Conservation (phyloP, 1,140 invertebrate species). For the Hesperophylax magnus region DNA sequence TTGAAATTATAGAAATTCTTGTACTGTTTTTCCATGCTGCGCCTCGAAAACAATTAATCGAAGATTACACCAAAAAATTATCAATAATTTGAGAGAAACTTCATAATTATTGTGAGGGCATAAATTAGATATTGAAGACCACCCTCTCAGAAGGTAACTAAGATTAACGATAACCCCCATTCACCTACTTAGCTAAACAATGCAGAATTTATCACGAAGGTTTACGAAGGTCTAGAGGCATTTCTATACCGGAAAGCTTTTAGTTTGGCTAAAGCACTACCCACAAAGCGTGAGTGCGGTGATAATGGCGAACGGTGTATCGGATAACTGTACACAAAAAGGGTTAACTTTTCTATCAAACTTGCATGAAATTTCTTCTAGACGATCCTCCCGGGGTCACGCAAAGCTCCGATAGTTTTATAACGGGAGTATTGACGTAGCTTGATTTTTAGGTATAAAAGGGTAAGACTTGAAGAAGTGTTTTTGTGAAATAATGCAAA, state of each 20-base stretch:
- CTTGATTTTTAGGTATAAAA: background rate
- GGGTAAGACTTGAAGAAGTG: background rate
- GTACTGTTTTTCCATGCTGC: no score
- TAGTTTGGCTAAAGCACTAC: slow-evolving; percentile 21
- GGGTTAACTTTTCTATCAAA: slow-evolving; percentile 43
- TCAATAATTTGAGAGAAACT: no score
- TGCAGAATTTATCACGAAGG: slow-evolving; percentile 4
- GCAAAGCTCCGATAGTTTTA: slow-evolving; percentile 16
- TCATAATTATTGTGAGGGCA: no score
- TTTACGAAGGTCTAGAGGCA: slow-evolving; percentile 16
- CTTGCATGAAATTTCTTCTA: slow-evolving; percentile 42
- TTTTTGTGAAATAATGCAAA: background rate
- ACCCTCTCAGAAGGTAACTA: background rate
- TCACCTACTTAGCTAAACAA: background rate
- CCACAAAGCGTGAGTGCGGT: slow-evolving; percentile 31
- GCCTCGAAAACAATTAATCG: no score
- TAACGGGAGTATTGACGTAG: background rate
- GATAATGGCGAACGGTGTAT: slow-evolving; percentile 37
- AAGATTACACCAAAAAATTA: no score
- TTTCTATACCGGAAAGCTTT: slow-evolving; percentile 36
- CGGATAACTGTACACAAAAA: slow-evolving; percentile 34
- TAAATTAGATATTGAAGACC: no score
- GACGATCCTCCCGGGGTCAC: slow-evolving; percentile 21
- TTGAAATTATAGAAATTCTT: no score
- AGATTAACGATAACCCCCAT: slow-evolving; percentile 3